Evolutionary conservation across 2,113 vertebrate species (phyloP).

Genomic region (Corythornis cristatus): DNA sequence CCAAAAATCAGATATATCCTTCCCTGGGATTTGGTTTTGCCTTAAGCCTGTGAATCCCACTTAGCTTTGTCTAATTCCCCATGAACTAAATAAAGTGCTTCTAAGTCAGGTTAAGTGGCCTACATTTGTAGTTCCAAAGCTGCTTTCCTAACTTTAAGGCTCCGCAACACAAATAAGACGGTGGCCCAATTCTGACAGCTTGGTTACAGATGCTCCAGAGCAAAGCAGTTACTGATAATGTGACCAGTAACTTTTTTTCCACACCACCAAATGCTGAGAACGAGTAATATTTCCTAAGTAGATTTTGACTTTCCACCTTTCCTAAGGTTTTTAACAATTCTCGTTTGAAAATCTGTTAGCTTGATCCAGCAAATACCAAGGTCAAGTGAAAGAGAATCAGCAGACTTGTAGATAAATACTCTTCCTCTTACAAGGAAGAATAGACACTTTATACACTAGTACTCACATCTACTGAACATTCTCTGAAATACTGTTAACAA

Average conservation of each 20-base stretch:
- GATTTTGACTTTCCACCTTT: neutral
- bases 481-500: neutral
- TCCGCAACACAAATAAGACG: neutral
- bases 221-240: neutral
- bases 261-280: neutral
- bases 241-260: neutral
- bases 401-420: neutral
- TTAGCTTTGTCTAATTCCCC: neutral
- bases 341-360: neutral
- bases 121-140: neutral
- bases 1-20: neutral
- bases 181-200: neutral
- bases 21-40: neutral
- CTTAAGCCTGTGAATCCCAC: neutral
- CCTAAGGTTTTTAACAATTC: neutral
- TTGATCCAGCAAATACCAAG: neutral
- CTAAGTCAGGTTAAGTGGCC: neutral
- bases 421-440: neutral
- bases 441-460: neutral
- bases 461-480: neutral
- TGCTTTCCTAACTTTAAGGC: neutral
- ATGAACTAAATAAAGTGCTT: neutral
- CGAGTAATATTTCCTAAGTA: neutral
- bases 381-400: neutral
- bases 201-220: neutral